phyloP scores from a whole-genome alignment of 2,113 vertebrate genomes.

The Mohoua ochrocephala region DNA sequence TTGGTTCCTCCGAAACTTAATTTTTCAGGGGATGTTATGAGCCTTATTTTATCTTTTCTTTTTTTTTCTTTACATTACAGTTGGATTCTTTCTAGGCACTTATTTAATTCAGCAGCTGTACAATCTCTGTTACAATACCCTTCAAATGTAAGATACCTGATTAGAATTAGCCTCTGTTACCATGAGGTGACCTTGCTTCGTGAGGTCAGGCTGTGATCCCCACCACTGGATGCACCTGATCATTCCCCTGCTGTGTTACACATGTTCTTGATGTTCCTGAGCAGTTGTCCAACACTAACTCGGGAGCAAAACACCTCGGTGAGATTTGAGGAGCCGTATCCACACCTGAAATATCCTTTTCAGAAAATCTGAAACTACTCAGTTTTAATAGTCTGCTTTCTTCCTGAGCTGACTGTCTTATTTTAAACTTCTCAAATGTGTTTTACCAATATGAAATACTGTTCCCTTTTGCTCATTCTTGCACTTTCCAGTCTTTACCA shows the following conservation, averaged over 20 bases:
- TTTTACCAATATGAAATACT: background rate
- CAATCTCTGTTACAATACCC: background rate
- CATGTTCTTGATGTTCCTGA: background rate
- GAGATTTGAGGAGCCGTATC: background rate
- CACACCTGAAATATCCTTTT: background rate
- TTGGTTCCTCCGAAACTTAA: background rate
- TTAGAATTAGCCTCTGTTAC: background rate
- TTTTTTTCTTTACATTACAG: background rate
- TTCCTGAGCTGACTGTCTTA: background rate
- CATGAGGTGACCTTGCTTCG: background rate
- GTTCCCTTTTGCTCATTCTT: background rate
- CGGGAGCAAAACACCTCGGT: background rate
- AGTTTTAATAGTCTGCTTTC: background rate
- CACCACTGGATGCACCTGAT: accelerated
- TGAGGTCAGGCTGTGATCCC: background rate
- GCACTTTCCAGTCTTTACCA: background rate
- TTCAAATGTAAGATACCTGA: background rate
- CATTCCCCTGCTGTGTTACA: background rate
- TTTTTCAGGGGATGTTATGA: background rate
- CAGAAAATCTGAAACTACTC: background rate
- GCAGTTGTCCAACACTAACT: background rate
- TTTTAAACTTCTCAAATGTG: background rate
- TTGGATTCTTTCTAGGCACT: background rate
- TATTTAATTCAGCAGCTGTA: background rate
- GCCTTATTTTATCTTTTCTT: background rate